Conservation (phyloP, 2,113 vertebrate species). For the Speoplatyrhinus poulsoni region DNA sequence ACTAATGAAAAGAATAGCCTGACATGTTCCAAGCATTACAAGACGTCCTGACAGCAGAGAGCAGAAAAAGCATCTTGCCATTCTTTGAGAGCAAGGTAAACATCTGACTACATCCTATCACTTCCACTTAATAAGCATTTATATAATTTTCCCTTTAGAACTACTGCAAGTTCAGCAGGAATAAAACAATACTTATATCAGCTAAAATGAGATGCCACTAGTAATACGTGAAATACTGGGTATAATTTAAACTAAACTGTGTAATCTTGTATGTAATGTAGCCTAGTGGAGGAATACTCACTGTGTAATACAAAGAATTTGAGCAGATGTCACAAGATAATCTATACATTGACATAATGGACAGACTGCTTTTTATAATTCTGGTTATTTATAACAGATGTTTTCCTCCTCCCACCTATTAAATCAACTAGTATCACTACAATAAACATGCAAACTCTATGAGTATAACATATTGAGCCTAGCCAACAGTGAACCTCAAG, state of each 20-base stretch:
- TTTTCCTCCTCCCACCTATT: no score
- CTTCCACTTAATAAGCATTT: conserved; percentile 89
- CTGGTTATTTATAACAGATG: no score
- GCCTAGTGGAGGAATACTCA: not conserved
- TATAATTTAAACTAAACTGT: conserved; percentile 3
- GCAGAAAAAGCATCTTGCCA: conserved; percentile 75
- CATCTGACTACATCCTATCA: conserved; percentile 83
- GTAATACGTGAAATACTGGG: conserved; percentile 25
- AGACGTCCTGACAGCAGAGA: conserved; percentile 56
- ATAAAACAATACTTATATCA: conserved; percentile 82
- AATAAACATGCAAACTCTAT: no score
- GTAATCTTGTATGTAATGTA: not conserved
- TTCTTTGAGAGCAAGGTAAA: conserved; percentile 77
- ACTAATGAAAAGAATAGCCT: conserved; percentile 34
- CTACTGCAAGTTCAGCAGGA: conserved; percentile 78
- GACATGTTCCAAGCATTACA: conserved; percentile 26
- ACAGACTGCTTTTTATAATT: no score
- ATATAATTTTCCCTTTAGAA: conserved; percentile 93
- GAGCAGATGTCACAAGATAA: no score
- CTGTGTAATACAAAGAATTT: no score
- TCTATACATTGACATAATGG: no score
- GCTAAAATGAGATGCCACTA: conserved; percentile 17
- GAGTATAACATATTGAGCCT: conserved; percentile 30
- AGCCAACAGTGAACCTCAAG: conserved; percentile 20
- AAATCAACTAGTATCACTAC: not conserved